Evolutionary conservation across 2,113 vertebrate genomes (phyloP).

Genomic region (Hemiprocne comata): DNA sequence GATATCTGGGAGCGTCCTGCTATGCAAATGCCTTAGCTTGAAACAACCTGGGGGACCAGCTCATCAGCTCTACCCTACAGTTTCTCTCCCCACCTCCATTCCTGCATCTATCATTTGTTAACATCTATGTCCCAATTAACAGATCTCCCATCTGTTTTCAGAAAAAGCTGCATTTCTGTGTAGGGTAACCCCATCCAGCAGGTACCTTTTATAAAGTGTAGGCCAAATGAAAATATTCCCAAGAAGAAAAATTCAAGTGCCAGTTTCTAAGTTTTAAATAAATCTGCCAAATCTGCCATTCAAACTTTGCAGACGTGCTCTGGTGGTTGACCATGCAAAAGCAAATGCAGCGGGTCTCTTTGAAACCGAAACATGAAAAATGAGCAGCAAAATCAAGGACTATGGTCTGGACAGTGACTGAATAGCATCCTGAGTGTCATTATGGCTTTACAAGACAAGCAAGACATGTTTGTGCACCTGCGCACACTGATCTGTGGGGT

Average conservation of each 20-base stretch:
- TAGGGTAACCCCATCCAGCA: neutral
- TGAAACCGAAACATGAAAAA: neutral
- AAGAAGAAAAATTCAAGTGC: neutral
- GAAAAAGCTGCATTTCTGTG: neutral
- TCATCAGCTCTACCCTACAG: neutral
- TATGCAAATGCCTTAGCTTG: neutral
- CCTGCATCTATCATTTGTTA: neutral
- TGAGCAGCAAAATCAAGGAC: neutral
- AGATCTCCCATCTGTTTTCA: neutral
- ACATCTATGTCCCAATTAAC: neutral
- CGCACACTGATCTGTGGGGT: neutral
- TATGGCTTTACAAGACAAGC: neutral
- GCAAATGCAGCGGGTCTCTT: neutral
- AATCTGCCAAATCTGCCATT: neutral
- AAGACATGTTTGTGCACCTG: neutral
- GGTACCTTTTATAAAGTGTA: neutral
- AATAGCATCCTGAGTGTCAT: neutral
- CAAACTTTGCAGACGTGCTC: neutral
- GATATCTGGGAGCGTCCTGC: neutral
- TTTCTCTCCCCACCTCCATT: neutral
- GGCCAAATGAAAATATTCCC: neutral
- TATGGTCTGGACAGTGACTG: neutral
- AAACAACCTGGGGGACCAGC: neutral
- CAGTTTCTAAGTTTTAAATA: neutral
- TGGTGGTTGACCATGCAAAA: neutral